A percentile compares a stretch with the other conserved stretches of the same genome.
phyloP scores from a whole-genome alignment of 2,888 invertebrate species.

The Chorisops tibialis region DNA sequence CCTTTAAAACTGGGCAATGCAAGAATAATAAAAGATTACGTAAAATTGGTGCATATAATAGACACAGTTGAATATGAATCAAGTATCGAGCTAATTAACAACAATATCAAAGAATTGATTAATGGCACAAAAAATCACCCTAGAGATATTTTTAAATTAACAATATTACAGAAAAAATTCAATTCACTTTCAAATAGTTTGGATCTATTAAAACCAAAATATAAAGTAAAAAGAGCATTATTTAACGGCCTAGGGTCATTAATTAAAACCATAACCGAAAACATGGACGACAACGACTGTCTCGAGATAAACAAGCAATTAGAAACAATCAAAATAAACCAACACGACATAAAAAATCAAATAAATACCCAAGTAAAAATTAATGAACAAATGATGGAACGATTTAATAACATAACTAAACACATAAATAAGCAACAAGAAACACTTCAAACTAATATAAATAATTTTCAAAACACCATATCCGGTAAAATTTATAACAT shows the following conservation, averaged over 20 bases:
- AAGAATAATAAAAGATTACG: neutral
- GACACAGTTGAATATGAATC: neutral
- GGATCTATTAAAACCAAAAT: no score
- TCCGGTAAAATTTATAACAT: constrained; percentile 1
- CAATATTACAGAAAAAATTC: neutral
- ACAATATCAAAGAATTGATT: neutral
- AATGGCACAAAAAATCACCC: neutral
- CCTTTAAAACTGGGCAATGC: no score
- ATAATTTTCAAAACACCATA: no score
- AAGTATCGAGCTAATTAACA: neutral
- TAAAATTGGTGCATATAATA: neutral
- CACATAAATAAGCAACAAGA: constrained; percentile 29
- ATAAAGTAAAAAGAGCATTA: constrained; percentile 26
- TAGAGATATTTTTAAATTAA: neutral
- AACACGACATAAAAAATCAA: constrained; percentile 9
- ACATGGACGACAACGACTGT: constrained; percentile 25
- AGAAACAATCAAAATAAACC: constrained; percentile 13
- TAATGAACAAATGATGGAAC: constrained; percentile 20
- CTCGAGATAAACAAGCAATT: constrained; percentile 19
- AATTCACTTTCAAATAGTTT: no score
- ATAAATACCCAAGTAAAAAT: neutral
- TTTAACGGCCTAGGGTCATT: constrained; percentile 12
- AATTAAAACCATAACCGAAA: constrained; percentile 29
- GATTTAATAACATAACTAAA: constrained; percentile 26
- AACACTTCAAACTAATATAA: constrained; percentile 16